These are phyloP conservation scores for Ceraclea dissimilis DNA, from an alignment of 2,888 invertebrate species.

Conservation along the genomic window DNA sequence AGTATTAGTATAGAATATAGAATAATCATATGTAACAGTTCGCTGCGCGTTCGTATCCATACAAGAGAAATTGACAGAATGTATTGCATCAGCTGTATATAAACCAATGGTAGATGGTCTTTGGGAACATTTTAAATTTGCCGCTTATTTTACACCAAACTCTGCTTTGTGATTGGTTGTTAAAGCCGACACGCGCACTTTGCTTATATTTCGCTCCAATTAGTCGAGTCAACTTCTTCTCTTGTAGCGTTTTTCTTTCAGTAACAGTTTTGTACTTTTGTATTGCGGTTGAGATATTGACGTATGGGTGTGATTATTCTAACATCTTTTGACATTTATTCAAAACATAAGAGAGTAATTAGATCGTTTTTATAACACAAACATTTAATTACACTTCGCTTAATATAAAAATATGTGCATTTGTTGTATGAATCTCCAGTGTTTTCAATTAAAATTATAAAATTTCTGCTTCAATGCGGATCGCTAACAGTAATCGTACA, in stretches of 20 bases:
- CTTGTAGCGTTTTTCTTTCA: neutral
- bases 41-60: neutral
- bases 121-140: neutral
- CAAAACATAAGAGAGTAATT: too few relatives aligned
- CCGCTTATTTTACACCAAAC: neutral
- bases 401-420: neutral
- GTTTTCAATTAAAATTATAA: neutral
- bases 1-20: too few relatives aligned
- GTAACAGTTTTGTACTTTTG: neutral
- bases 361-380: neutral
- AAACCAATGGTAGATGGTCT: too few relatives aligned
- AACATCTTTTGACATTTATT: neutral
- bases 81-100: constrained; percentile 19
- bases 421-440: neutral
- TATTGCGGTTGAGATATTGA: neutral
- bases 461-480: neutral
- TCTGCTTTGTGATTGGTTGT: neutral
- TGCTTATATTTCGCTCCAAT: neutral
- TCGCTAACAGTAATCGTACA: neutral
- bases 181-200: neutral
- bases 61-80: constrained; percentile 7
- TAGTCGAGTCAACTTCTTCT: neutral
- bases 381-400: neutral
- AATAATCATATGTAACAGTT: neutral
- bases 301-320: neutral